phyloP scores from a whole-genome alignment of 2,888 invertebrate species.

The Drosophila phalerata region DNA sequence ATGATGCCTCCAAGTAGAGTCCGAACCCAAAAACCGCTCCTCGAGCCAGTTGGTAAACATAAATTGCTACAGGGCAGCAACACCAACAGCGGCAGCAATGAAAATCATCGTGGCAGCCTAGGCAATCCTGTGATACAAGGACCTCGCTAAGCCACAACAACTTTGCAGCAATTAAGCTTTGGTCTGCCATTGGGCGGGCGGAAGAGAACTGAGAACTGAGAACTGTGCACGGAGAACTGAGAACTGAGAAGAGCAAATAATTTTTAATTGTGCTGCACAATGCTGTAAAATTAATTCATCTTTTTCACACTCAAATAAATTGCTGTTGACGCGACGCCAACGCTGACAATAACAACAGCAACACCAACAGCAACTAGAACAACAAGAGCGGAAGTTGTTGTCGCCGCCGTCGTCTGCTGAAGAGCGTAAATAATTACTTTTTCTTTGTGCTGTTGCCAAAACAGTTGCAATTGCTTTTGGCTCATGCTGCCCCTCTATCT shows the following conservation, averaged over 20 bases:
- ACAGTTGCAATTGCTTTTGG: conserved; percentile 75
- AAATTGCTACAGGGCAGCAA: conserved; percentile 76
- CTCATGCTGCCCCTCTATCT: conserved; percentile 16
- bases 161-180: conserved; percentile 80
- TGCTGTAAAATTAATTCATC: conserved; percentile 82
- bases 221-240: conserved; percentile 5
- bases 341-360: conserved; percentile 46
- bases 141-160: conserved; percentile 79
- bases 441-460: conserved; percentile 78
- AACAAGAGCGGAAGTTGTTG: conserved; percentile 59
- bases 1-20: conserved; percentile 50
- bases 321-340: conserved; percentile 78
- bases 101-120: conserved; percentile 31
- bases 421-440: conserved; percentile 82
- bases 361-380: conserved; percentile 39
- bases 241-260: conserved; percentile 66
- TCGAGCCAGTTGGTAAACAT: conserved; percentile 75
- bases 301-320: conserved; percentile 82
- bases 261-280: conserved; percentile 82
- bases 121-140: conserved; percentile 61
- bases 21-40: conserved; percentile 56
- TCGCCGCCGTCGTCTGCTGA: conserved; percentile 73
- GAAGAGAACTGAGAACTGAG: neutral
- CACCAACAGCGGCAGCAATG: conserved; percentile 30
- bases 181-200: conserved; percentile 59